phyloP scores from a whole-genome alignment of 2,797 vertebrate species.

The Cottoperca gobio region DNA sequence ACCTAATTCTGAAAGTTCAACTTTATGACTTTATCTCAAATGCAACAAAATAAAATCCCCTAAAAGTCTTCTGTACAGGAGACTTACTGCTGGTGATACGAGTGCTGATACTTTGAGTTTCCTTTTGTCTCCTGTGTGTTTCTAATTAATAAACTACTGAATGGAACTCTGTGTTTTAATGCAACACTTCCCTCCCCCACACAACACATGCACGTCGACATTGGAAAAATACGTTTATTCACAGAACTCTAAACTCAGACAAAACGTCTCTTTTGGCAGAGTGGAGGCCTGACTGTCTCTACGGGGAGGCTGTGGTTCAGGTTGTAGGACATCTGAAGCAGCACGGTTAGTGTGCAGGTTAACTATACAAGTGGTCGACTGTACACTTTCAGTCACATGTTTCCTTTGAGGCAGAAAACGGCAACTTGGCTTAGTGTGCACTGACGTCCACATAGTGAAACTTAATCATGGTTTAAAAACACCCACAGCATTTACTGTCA shows the following conservation, averaged over 20 bases:
- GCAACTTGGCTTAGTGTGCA: not conserved
- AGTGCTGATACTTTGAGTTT: slow-evolving; percentile 49
- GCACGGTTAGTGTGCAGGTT: slow-evolving; percentile 42
- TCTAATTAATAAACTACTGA: slow-evolving; percentile 77
- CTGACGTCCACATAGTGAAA: not conserved
- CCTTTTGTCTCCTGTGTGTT: slow-evolving; percentile 65
- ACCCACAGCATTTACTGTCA: not conserved
- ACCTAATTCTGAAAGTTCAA: too few species aligned
- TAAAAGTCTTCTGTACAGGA: too few species aligned
- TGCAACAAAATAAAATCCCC: too few species aligned
- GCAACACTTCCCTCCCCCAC: not conserved
- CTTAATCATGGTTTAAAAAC: not conserved
- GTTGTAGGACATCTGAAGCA: slow-evolving; percentile 13
- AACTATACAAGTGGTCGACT: slow-evolving; percentile 16
- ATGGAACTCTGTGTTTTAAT: slow-evolving; percentile 19
- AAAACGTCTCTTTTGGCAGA: slow-evolving; percentile 66
- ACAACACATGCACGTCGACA: slow-evolving; percentile 16
- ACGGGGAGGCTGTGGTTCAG: slow-evolving; percentile 10
- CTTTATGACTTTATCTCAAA: too few species aligned
- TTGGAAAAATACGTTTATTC: slow-evolving; percentile 88
- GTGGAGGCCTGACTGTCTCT: slow-evolving; percentile 34
- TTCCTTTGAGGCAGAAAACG: not conserved
- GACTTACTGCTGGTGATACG: slow-evolving; percentile 15
- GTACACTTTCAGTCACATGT: not conserved
- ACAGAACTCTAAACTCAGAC: slow-evolving; percentile 72